Evolutionary conservation across 2,797 vertebrate genomes (phyloP), one percentile per base, ranked within the genome.

Genomic region (Chrosomus eos): DNA sequence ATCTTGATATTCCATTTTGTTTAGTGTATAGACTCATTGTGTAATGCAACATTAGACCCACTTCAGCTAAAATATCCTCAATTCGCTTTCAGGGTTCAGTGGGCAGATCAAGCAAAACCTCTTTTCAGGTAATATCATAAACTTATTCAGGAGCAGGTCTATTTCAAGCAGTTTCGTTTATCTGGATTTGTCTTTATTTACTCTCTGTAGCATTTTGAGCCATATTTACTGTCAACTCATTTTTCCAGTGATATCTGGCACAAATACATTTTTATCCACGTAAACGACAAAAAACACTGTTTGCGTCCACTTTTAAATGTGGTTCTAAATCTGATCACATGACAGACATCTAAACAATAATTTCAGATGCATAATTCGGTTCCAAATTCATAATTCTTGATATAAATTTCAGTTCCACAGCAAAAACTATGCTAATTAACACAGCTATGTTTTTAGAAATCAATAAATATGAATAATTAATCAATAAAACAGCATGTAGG

Each of bases 101-200:
- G 68, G 53, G 38, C 26, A 36, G 80, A 72, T 72, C 80, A 82
- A 26, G 19, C 8, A n/a, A 48, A 48, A 23, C 26, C 45, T 53
- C 14, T 80, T 62, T 77, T 31, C 58, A 64, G 38, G 38, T 64
- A 64, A 76, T 76, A 60, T 60, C 14, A 23, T 26, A 60, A 38
- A 62, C 38, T 7, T 60, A 82, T 73, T 82, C 53, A 73, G 33
- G 38, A 60, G 64, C 1, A 2, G 51, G 8, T 11, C 67, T 62
- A 28, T 60, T 72, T 48, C 38, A 3, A 38, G 28, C 40, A 8
- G 21, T 13, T 74, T 36, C 28, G 19, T 82, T 74, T 62, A 40
- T 82, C 53, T 73, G 26, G 18, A 82, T 82, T 73, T 33, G 67
- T 72, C 68, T 82, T 73, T 21, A 82, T 73, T 60, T 55, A 58